phyloP scores from a whole-genome alignment of 2,797 vertebrate species.

The Karalla daura region DNA sequence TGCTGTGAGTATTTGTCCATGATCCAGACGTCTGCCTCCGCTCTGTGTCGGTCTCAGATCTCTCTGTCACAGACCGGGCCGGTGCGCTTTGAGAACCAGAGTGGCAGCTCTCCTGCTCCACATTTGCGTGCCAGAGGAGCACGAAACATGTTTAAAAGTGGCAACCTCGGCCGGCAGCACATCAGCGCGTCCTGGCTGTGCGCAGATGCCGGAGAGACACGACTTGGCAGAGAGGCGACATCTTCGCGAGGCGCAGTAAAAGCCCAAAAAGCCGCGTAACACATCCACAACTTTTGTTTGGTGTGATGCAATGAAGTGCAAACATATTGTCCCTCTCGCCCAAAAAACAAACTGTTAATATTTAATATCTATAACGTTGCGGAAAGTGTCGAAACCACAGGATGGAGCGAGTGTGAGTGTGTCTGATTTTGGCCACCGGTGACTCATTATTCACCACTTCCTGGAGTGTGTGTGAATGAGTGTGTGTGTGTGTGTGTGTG shows the following conservation, averaged over 20 bases:
- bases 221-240: neutral
- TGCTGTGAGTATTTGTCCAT: neutral
- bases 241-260: neutral
- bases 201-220: constrained; percentile 10
- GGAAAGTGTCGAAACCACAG: constrained; percentile 37
- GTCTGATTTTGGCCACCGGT: constrained; percentile 36
- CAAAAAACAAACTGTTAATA: constrained; percentile 24
- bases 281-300: neutral
- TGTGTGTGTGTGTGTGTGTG: constrained; percentile 1
- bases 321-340: constrained; percentile 19
- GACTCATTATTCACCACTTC: constrained; percentile 61
- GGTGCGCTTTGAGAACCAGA: constrained; percentile 11
- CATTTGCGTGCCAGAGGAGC: constrained; percentile 6
- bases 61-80: neutral
- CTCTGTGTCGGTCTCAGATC: neutral
- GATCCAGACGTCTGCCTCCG: neutral
- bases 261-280: neutral
- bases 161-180: neutral
- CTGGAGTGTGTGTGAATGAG: constrained; percentile 13
- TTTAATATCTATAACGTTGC: constrained; percentile 27
- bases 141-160: constrained; percentile 22
- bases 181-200: neutral
- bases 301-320: constrained; percentile 38
- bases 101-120: constrained; percentile 19
- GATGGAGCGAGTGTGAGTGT: neutral